phyloP scores from a whole-genome alignment of 2,888 invertebrate genomes.

The Thera obeliscata region DNA sequence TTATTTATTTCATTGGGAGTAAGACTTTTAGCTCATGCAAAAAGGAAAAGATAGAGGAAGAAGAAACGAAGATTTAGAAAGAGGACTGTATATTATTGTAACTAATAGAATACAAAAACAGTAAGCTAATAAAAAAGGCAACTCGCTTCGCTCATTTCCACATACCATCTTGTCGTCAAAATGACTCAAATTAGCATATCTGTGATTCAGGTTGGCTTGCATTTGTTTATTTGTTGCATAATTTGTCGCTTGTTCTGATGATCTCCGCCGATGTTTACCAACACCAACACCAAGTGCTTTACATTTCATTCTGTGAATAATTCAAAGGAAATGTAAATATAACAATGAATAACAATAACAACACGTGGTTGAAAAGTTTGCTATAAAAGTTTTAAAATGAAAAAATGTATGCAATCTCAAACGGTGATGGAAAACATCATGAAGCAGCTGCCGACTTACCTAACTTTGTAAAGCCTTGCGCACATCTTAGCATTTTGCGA shows the following conservation, averaged over 20 bases:
- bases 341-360: conserved; percentile 16
- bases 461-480: no score
- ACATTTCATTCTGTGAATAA: conserved; percentile 37
- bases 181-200: conserved; percentile 65
- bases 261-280: conserved; percentile 36
- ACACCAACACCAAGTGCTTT: conserved; percentile 24
- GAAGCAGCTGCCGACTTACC: no score
- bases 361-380: background rate
- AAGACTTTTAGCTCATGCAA: no score
- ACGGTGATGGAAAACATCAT: no score
- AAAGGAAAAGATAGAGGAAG: no score
- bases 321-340: conserved; percentile 23
- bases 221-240: conserved; percentile 43
- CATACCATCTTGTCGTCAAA: conserved; percentile 42
- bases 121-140: background rate
- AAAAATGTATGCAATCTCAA: no score
- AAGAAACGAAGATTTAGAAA: no score
- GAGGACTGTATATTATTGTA: no score
- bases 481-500: no score
- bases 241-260: conserved; percentile 35
- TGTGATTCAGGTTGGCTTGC: conserved; percentile 57
- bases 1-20: no score
- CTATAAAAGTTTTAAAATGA: background rate
- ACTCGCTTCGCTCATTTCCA: conserved; percentile 18
- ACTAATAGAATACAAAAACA: no score